These are phyloP conservation scores for Tigriopus japonicus DNA, from an alignment of 1,140 invertebrate species.

Conservation along the genomic window DNA sequence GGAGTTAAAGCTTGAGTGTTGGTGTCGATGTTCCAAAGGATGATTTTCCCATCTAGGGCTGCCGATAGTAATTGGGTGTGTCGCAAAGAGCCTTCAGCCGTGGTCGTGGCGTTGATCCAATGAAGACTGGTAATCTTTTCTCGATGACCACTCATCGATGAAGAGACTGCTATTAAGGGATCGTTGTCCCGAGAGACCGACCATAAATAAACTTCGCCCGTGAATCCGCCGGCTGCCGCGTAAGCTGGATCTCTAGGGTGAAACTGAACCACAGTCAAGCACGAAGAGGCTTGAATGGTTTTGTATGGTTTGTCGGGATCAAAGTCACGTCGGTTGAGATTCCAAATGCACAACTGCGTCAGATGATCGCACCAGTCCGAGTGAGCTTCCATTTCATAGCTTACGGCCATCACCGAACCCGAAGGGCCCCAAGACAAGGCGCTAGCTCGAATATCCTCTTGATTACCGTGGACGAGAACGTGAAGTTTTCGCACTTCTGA, in stretches of 20 bases:
- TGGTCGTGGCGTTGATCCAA: background rate
- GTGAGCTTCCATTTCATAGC: conserved; percentile 6
- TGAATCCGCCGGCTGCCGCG: background rate
- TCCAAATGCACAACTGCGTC: conserved; percentile 9
- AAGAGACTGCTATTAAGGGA: background rate
- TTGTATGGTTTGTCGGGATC: background rate
- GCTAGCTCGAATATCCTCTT: background rate
- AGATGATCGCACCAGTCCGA: conserved; percentile 12
- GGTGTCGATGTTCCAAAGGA: background rate
- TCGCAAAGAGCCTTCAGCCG: background rate
- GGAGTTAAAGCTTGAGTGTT: background rate
- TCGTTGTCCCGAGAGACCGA: background rate
- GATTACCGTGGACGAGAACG: background rate
- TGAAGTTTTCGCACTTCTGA: conserved; percentile 3
- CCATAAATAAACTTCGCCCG: conserved; percentile 4
- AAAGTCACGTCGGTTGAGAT: background rate
- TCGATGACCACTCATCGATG: background rate
- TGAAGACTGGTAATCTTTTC: background rate
- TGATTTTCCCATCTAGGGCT: conserved; percentile 1
- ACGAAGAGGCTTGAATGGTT: background rate
- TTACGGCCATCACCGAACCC: conserved; percentile 1
- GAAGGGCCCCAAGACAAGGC: conserved; percentile 11
- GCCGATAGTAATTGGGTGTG: background rate
- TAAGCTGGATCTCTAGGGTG: background rate
- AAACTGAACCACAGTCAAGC: background rate